Conservation (phyloP, 2,797 vertebrate species). For the Caiman crocodilus region DNA sequence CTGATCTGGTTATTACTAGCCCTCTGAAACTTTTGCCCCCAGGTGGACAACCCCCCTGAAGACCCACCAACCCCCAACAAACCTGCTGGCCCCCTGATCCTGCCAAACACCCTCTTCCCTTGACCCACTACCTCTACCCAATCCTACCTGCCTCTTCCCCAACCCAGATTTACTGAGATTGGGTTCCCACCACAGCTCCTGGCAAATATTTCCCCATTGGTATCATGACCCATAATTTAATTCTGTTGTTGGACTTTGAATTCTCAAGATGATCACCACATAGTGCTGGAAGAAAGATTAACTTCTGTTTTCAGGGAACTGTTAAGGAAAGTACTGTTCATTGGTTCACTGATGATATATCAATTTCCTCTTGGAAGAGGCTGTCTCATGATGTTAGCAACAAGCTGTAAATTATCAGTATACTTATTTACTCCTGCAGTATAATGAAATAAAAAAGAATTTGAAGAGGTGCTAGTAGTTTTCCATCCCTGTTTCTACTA, state of each 20-base stretch:
- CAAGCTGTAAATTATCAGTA: background rate
- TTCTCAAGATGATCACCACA: conserved; percentile 11
- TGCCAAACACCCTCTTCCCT: no score
- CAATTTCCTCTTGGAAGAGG: background rate
- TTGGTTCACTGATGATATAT: background rate
- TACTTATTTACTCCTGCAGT: background rate
- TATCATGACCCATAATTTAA: conserved; percentile 4
- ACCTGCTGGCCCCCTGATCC: no score
- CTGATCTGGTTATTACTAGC: no score
- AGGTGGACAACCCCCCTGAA: no score
- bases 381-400: background rate
- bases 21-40: no score
- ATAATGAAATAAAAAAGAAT: background rate
- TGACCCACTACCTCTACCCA: no score
- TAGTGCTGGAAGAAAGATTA: background rate
- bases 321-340: conserved; percentile 1
- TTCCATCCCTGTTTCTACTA: background rate
- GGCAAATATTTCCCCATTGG: background rate
- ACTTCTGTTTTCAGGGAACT: conserved; percentile 2
- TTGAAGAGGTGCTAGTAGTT: background rate
- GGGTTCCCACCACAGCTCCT: no score
- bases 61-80: no score
- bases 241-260: conserved; percentile 8
- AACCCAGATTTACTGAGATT: no score
- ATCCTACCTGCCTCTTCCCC: no score